Base-by-base conservation (phyloP, 2,888 invertebrate genomes). In the Scaptomyza caliginosa region DNA sequence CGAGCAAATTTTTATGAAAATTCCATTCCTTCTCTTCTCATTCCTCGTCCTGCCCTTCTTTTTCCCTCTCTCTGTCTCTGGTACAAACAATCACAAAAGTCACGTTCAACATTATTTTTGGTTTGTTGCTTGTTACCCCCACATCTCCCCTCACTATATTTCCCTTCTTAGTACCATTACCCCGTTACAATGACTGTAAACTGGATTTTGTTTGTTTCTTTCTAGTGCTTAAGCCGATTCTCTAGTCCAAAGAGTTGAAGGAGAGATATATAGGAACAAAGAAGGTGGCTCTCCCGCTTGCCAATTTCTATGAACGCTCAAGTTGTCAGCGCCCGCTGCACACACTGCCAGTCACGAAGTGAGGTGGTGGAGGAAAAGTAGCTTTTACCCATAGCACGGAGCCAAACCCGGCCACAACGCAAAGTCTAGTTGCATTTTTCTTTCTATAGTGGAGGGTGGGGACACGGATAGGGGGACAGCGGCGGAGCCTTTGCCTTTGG, bases 31-130 rank as follows among this genome's bases (percentile, higher is more conserved):
- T 62, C 50, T 26, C 60, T 65, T 46, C 59, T 38, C 32, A 21
- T 60, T 24, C 23, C 32, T 10, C 52, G 45, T 42, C 24, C 8
- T n/a, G 23, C 43, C 11, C 32, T 24, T 8, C 23, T 13, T 21
- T 21, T n/a, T 56, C 24, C 19, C 10, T 40, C 10, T 21, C 30
- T 21, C 2, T 34, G 17, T 24, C 16, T 10, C 8, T 50, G 34
- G 60, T 67, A 42, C 81, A 81, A 87, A 84, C 84, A 84, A 84
- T 84, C 88, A 82, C 83, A 84, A 87, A 84, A 84, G 84, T 84
- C 84, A 84, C 84, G 86, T 84, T 79, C 88, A 87, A 85, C 84
- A 87, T 87, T 86, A 84, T 87, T 84, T 78, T 84, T 87, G 88
- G 83, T 79, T 87, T 87, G 85, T 75, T 71, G 81, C 86, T 83